A percentile compares a stretch with the other conserved stretches of the same genome.
Evolutionary conservation across 2,113 vertebrate species (phyloP).

Genomic region (cattle (Bos taurus)): ARS-UCD2.0 NC_037356.1:46548001-46548500

Average conservation of each 20-base stretch:
- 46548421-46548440: not conserved
- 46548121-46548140: not conserved
- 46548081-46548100: not conserved
- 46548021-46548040: not conserved
- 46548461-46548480: slow-evolving; percentile 43
- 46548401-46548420: not conserved
- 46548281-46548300: not conserved
- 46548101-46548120: not conserved
- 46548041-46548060: not conserved
- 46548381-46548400: not conserved
- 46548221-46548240: not conserved
- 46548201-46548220: not conserved
- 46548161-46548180: rapidly evolving
- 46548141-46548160: not conserved
- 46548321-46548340: not conserved
- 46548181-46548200: not conserved
- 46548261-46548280: not conserved
- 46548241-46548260: not conserved
- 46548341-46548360: not conserved
- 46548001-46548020: rapidly evolving
- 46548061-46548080: rapidly evolving
- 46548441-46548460: not conserved
- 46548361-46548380: not conserved
- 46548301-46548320: not conserved
- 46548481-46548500: not conserved